Evolutionary conservation across 2,113 vertebrate genomes (phyloP).

Genomic region (Montifringilla adamsi): DNA sequence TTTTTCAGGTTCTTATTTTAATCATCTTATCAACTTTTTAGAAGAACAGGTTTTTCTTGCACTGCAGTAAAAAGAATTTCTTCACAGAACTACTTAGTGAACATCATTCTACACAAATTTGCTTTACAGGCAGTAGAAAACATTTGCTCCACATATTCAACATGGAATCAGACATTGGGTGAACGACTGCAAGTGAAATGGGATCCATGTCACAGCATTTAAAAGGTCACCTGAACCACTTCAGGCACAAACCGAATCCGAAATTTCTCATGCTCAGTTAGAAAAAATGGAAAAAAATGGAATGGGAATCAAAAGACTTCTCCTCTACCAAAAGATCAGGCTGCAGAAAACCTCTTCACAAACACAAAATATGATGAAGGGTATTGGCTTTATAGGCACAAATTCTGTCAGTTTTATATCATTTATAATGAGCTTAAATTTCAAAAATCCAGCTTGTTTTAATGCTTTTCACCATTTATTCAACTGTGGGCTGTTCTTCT

Average conservation of each 20-base stretch:
- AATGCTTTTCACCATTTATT: neutral
- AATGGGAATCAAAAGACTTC: neutral
- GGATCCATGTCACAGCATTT: neutral
- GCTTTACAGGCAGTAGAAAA: neutral
- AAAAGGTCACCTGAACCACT: neutral
- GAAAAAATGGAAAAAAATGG: neutral
- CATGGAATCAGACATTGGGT: neutral
- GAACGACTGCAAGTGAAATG: neutral
- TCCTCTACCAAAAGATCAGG: neutral
- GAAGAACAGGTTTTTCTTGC: neutral
- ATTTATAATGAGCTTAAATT: neutral
- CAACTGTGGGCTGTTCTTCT: neutral
- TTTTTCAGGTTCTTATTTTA: neutral
- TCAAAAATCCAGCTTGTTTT: neutral
- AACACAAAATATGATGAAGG: neutral
- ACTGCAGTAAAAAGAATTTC: neutral
- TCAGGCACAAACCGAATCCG: neutral
- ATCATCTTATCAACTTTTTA: neutral
- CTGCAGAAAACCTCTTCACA: neutral
- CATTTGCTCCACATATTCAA: neutral
- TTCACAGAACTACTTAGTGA: neutral
- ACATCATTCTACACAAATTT: neutral
- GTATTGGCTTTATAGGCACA: neutral
- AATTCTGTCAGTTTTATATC: rapidly evolving
- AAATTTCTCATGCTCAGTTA: neutral